phyloP scores from a whole-genome alignment of 2,113 vertebrate genomes.

The Ammospiza caudacuta region DNA sequence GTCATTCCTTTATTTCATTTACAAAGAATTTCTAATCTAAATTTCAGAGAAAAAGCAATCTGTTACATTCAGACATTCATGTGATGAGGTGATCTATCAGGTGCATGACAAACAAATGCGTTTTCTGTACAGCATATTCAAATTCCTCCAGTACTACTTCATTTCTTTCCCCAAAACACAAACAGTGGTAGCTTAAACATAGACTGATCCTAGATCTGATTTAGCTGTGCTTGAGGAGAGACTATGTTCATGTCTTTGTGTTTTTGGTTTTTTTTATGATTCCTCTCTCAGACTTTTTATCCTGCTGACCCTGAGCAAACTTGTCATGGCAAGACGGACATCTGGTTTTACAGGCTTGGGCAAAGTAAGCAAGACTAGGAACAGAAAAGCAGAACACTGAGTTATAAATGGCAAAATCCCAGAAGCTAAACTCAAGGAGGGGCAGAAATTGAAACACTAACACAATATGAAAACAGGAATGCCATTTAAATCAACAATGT shows the following conservation, averaged over 20 bases:
- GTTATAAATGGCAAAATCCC: constrained; percentile 24
- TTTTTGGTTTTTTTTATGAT: background rate
- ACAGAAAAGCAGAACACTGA: background rate
- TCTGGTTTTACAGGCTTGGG: constrained; percentile 7
- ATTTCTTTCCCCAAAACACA: background rate
- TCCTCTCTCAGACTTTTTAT: constrained; percentile 4
- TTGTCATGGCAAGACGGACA: background rate
- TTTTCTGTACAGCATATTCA: background rate
- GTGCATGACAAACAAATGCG: background rate
- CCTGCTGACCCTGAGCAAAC: background rate
- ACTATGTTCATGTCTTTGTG: background rate
- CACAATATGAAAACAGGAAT: background rate
- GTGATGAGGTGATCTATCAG: background rate
- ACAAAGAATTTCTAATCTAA: constrained; percentile 10
- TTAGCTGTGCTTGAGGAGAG: background rate
- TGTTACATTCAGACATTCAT: background rate
- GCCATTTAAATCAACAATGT: background rate
- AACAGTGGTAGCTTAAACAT: background rate
- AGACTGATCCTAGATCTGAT: background rate
- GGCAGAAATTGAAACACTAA: background rate
- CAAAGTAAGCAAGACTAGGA: background rate
- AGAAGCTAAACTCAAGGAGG: background rate
- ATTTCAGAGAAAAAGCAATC: constrained; percentile 17
- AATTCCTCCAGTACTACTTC: background rate
- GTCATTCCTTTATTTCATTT: constrained; percentile 9